These are phyloP conservation scores for Microcebus lehilahytsara DNA, from an alignment of 2,113 vertebrate species.

Conservation along the genomic window DNA sequence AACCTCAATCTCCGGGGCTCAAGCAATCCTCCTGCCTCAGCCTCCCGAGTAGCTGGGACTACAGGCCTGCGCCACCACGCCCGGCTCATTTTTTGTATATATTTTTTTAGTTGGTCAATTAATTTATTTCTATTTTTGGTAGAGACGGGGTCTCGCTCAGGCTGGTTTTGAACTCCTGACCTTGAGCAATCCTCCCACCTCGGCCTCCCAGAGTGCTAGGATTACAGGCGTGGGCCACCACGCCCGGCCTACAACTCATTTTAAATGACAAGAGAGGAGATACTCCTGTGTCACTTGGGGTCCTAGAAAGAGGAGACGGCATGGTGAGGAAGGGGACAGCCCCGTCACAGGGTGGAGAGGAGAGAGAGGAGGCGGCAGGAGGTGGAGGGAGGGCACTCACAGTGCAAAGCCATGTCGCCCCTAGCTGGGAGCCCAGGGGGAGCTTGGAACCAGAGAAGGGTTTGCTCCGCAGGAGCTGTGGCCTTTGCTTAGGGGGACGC, in stretches of 20 bases:
- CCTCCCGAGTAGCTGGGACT: too few species aligned
- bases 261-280: constrained; percentile 4
- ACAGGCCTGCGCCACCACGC: too few species aligned
- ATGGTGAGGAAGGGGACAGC: background rate
- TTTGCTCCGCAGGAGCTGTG: background rate
- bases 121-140: too few species aligned
- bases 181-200: too few species aligned
- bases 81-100: too few species aligned
- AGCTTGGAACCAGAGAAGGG: background rate
- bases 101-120: too few species aligned
- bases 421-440: background rate
- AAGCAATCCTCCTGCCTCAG: too few species aligned
- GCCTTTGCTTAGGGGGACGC: background rate
- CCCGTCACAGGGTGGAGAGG: background rate
- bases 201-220: too few species aligned
- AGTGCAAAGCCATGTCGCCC: background rate
- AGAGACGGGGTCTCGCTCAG: too few species aligned
- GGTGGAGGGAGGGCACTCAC: background rate
- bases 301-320: background rate
- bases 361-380: background rate
- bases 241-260: background rate
- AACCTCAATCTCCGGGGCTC: too few species aligned
- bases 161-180: too few species aligned
- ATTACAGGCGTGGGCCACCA: too few species aligned
- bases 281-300: background rate